Percentiles rank a stretch among this genome's conserved stretches.
Conservation (phyloP, 2,113 vertebrate species). For the Hyla sarda region DNA sequence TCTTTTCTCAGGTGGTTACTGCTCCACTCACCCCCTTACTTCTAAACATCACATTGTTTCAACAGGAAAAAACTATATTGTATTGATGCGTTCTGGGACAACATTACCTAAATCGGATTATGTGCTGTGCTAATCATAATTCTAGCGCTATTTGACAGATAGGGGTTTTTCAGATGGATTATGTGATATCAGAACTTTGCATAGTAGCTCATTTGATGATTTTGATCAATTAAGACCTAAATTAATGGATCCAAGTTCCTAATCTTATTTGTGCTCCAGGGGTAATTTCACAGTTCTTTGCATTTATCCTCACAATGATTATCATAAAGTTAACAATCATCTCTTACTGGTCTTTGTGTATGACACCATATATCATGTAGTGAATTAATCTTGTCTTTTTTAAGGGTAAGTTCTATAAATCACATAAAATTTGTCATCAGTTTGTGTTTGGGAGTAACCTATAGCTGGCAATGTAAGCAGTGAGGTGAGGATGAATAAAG, state of each 20-base stretch:
- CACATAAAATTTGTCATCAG: background rate
- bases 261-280: slow-evolving; percentile 41
- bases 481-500: background rate
- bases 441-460: background rate
- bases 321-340: slow-evolving; percentile 31
- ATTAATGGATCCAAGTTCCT: slow-evolving; percentile 25
- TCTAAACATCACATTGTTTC: background rate
- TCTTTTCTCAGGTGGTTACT: background rate
- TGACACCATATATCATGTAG: background rate
- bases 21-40: background rate
- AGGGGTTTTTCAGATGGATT: slow-evolving; percentile 36
- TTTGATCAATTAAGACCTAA: slow-evolving; percentile 46
- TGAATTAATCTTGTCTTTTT: background rate
- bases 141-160: background rate
- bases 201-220: slow-evolving; percentile 37
- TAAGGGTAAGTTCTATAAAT: background rate
- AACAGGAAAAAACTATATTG: background rate
- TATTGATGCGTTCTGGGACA: slow-evolving; percentile 15
- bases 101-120: slow-evolving; percentile 38
- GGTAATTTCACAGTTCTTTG: slow-evolving; percentile 43
- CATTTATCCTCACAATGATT: slow-evolving; percentile 34
- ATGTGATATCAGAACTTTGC: slow-evolving; percentile 45
- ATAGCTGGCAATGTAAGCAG: background rate
- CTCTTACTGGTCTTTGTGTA: slow-evolving; percentile 6
- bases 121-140: slow-evolving; percentile 7